phyloP scores from a whole-genome alignment of 2,797 vertebrate species.

The Gila robusta region DNA sequence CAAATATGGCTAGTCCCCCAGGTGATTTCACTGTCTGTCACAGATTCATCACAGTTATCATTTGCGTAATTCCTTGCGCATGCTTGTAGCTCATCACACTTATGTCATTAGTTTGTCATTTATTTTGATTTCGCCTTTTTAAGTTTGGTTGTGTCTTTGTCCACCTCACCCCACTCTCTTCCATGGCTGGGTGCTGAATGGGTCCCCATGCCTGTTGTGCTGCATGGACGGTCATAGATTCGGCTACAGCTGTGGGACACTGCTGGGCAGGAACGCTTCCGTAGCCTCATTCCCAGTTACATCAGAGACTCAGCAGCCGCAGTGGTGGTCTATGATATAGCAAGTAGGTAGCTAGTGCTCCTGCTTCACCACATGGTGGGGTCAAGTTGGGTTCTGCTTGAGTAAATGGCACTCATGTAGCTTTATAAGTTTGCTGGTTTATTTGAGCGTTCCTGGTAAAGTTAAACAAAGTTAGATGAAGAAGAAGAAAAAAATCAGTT shows the following conservation, averaged over 20 bases:
- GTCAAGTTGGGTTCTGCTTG: conserved; percentile 61
- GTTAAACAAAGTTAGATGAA: background rate
- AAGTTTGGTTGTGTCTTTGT: conserved; percentile 73
- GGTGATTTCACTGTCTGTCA: conserved; percentile 15
- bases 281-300: conserved; percentile 95
- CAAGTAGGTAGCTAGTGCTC: conserved; percentile 87
- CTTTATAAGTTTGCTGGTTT: conserved; percentile 50
- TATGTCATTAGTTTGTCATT: conserved; percentile 61
- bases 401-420: conserved; percentile 63
- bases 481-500: background rate
- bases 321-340: conserved; percentile 95
- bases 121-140: conserved; percentile 72
- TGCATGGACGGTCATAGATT: conserved; percentile 83
- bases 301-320: conserved; percentile 92
- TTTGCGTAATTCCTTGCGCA: conserved; percentile 58
- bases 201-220: conserved; percentile 66
- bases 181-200: conserved; percentile 71
- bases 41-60: conserved; percentile 49
- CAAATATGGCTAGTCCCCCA: background rate
- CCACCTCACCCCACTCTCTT: conserved; percentile 66
- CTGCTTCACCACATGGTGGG: conserved; percentile 67
- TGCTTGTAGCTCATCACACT: conserved; percentile 48
- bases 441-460: background rate
- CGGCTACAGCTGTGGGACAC: conserved; percentile 94
- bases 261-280: conserved; percentile 90